phyloP scores from a whole-genome alignment of 2,888 invertebrate genomes.

The Agriotes lineatus region DNA sequence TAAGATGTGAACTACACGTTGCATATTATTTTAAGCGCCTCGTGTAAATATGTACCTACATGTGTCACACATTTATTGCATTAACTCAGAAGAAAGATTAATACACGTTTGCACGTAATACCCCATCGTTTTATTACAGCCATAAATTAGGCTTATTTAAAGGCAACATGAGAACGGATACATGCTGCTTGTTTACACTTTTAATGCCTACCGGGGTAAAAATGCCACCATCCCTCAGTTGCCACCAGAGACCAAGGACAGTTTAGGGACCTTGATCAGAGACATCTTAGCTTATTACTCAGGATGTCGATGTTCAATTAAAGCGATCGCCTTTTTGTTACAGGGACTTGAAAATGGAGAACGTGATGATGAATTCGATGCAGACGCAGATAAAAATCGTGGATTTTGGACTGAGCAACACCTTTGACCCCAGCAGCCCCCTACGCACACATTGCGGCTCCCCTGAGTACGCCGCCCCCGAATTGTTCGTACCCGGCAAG shows the following conservation, averaged over 20 bases:
- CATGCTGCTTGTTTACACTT: conserved; percentile 12
- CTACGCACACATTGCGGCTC: conserved; percentile 83
- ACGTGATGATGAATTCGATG: conserved; percentile 78
- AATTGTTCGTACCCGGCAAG: conserved; percentile 77
- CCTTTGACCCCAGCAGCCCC: conserved; percentile 71
- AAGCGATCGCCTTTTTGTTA: conserved; percentile 52
- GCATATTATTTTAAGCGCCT: neutral
- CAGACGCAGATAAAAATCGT: conserved; percentile 80
- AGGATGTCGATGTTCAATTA: neutral
- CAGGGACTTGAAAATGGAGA: conserved; percentile 85
- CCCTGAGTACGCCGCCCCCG: conserved; percentile 84
- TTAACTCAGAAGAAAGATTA: conserved; percentile 5
- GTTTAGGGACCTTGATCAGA: too few species aligned
- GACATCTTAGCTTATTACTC: conserved; percentile 5
- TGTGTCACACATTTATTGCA: neutral
- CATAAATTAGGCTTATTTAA: conserved; percentile 16
- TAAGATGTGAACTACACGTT: too few species aligned
- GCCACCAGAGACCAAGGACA: neutral
- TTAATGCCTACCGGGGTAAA: conserved; percentile 1
- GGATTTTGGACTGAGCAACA: conserved; percentile 82
- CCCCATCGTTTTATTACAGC: conserved; percentile 10
- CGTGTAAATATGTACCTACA: conserved; percentile 1
- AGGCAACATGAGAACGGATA: conserved; percentile 6
- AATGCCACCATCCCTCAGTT: conserved; percentile 14
- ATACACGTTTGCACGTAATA: conserved; percentile 22